phyloP scores from a whole-genome alignment of 2,888 invertebrate genomes.

The Clivina fossor region DNA sequence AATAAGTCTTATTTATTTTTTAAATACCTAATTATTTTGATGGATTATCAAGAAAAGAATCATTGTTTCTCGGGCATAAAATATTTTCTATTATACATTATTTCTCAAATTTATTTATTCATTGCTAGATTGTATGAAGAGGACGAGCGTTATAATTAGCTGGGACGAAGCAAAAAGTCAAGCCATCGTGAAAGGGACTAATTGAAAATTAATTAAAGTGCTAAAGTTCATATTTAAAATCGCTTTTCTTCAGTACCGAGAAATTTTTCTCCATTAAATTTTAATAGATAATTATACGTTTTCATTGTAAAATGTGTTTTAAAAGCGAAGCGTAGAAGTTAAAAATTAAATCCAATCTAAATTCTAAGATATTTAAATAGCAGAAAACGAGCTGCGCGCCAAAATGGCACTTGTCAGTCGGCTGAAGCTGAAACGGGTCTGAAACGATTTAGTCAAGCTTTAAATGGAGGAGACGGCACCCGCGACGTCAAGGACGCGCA shows the following conservation, averaged over 20 bases:
- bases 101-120: not conserved
- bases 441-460: no score
- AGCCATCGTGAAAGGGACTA: constrained; percentile 14
- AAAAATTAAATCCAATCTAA: constrained; percentile 30
- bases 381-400: not conserved
- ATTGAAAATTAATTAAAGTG: constrained; percentile 20
- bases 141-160: constrained; percentile 14
- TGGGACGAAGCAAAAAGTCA: constrained; percentile 4
- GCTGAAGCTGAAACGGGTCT: no score
- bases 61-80: no score
- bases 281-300: constrained; percentile 23
- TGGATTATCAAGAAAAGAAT: no score
- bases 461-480: no score
- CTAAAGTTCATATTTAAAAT: constrained; percentile 8
- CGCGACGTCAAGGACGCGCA: no score
- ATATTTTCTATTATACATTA: not conserved
- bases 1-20: no score
- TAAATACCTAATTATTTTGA: no score
- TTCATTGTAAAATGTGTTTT: constrained; percentile 21
- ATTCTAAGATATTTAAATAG: constrained; percentile 16
- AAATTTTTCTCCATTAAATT: constrained; percentile 21
- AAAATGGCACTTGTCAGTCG: not conserved
- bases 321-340: constrained; percentile 18
- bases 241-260: not conserved
- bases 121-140: not conserved